Evolutionary conservation across 2,113 vertebrate genomes (phyloP), one percentile per base, ranked within the genome.

Genomic region (Vicugna pacos): DNA sequence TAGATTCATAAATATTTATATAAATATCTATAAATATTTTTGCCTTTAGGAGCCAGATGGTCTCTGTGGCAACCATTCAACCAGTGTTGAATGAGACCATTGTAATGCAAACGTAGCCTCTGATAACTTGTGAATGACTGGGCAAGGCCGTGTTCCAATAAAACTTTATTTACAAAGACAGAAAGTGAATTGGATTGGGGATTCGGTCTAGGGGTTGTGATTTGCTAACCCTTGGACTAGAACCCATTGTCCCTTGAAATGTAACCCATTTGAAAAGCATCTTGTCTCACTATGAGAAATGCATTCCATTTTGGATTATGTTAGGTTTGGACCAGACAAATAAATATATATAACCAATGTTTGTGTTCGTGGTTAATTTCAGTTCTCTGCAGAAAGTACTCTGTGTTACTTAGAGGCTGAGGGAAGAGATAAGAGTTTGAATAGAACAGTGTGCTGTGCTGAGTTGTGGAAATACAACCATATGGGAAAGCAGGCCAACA

Each of bases 101-200:
- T 22, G 22, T 48, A n/a, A 42, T 60, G 22, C 8, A 17, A 10
- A 81, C 73, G 64, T 35, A 73, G 17, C 28, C 14, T 4, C 19
- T 69, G 83, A 56, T 62, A 54, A 38, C 10, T 8, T 35, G 8
- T 48, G 11, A 19, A 42, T 83, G 35, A 89, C 16, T 35, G 19
- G 32, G 12, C 24, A 11, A 80, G 58, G 26, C n/a, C 54, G 13
- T 38, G 42, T 92, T 75, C 42, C 73, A 92, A 62, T 62, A 94
- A 92, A 96, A 46, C 50, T 72, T 97, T 91, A 97, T 92, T 81
- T 64, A 50, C 10, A 90, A 93, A 72, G 72, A 26, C 26, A 76
- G 48, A 8, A 90, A 56, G 52, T 67, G 11, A 30, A 12, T 48
- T 64, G 32, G 38, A 24, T 60, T 86, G 91, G n/a, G 54, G 15